These are phyloP conservation scores for Festucalex cinctus DNA, from an alignment of 2,113 vertebrate species.

Conservation along the genomic window DNA sequence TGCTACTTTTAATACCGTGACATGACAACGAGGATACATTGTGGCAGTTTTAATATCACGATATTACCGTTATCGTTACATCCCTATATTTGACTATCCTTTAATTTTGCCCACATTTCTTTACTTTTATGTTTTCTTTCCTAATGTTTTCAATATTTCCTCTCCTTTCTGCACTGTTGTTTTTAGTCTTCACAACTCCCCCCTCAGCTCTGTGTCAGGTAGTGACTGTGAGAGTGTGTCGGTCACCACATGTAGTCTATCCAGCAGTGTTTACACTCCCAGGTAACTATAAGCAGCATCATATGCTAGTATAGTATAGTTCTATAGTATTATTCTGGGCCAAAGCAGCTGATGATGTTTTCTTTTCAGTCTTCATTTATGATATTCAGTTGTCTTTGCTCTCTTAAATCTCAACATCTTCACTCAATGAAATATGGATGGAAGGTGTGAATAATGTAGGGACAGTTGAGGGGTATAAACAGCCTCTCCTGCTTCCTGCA, in stretches of 20 bases:
- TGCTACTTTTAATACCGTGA: too few relatives aligned
- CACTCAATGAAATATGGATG: slow-evolving; percentile 7
- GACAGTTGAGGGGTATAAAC: slow-evolving; percentile 3
- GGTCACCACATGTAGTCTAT: slow-evolving; percentile 90
- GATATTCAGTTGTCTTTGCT: not conserved
- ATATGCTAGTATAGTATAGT: not conserved
- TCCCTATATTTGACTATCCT: slow-evolving; percentile 5
- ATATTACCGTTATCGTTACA: too few relatives aligned
- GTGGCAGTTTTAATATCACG: too few relatives aligned
- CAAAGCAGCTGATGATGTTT: slow-evolving; percentile 1
- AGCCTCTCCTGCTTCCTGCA: slow-evolving; percentile 16
- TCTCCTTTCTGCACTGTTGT: slow-evolving; percentile 32
- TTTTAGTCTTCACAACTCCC: slow-evolving; percentile 83
- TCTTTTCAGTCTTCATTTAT: not conserved
- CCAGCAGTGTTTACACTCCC: slow-evolving; percentile 84
- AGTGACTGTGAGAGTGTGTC: slow-evolving; percentile 91
- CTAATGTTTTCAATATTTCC: slow-evolving; percentile 18
- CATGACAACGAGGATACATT: too few relatives aligned
- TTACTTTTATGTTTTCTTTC: slow-evolving; percentile 22
- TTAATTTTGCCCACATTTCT: slow-evolving; percentile 11
- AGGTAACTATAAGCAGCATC: slow-evolving; percentile 74
- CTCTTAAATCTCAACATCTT: slow-evolving; percentile 10
- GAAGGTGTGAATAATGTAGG: slow-evolving; percentile 2
- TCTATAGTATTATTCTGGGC: not conserved
- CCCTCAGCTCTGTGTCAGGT: slow-evolving; percentile 85